Evolutionary conservation across 2,113 vertebrate genomes (phyloP).

Genomic region (Thalassoma bifasciatum): DNA sequence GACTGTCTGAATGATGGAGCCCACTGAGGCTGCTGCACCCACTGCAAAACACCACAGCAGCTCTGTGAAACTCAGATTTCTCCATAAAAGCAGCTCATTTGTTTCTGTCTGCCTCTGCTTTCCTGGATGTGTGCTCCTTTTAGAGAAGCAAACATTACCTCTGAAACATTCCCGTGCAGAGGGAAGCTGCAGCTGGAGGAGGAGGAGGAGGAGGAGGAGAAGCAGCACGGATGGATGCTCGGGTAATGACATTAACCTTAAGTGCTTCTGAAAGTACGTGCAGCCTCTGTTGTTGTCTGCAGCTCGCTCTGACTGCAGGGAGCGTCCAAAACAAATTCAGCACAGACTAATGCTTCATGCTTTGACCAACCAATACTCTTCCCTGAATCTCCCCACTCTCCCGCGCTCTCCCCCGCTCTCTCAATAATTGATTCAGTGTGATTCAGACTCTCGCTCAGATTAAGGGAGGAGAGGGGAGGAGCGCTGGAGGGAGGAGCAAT

Average conservation of each 20-base stretch:
- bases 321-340: constrained; percentile 55
- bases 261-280: constrained; percentile 67
- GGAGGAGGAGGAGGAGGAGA: too few species aligned
- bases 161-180: constrained; percentile 40
- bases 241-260: constrained; percentile 66
- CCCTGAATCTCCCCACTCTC: constrained; percentile 56
- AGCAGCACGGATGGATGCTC: constrained; percentile 28
- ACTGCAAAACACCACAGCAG: constrained; percentile 9
- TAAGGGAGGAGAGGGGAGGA: constrained; percentile 35
- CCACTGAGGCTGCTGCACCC: constrained; percentile 38
- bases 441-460: constrained; percentile 53
- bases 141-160: constrained; percentile 2
- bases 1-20: constrained; percentile 58
- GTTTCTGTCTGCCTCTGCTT: constrained; percentile 23
- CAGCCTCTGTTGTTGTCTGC: constrained; percentile 48
- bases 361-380: constrained; percentile 62
- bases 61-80: constrained; percentile 4
- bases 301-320: constrained; percentile 52
- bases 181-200: constrained; percentile 29
- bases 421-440: constrained; percentile 78
- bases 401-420: constrained; percentile 45
- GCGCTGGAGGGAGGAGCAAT: too few species aligned
- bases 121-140: constrained; percentile 7
- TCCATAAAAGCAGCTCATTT: constrained; percentile 8
- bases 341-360: constrained; percentile 57